phyloP scores from a whole-genome alignment of 2,888 invertebrate genomes.

The Napeogenes inachia region DNA sequence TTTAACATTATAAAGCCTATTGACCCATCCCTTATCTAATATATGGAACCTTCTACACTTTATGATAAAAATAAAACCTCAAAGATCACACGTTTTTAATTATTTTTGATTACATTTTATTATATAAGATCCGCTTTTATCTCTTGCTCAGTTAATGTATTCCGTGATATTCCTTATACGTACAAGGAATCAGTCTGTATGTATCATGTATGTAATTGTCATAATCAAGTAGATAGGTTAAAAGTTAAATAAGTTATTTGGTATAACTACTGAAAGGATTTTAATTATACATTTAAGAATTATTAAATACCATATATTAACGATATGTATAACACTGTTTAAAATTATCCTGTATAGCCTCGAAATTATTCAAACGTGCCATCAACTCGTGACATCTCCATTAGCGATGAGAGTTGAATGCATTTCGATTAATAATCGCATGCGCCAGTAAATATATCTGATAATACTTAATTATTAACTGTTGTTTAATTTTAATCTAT shows the following conservation, averaged over 20 bases:
- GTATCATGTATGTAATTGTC: too few relatives aligned
- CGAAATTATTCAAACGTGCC: constrained; percentile 36
- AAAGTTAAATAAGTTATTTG: too few relatives aligned
- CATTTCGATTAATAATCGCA: constrained; percentile 52
- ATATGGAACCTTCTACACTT: background rate
- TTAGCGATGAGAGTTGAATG: constrained; percentile 47
- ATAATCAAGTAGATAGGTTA: too few relatives aligned
- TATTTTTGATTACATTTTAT: too few relatives aligned
- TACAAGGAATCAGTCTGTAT: too few relatives aligned
- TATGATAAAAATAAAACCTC: background rate
- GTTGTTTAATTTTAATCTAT: constrained; percentile 30
- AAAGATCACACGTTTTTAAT: background rate
- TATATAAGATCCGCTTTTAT: too few relatives aligned
- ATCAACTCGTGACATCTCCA: constrained; percentile 43
- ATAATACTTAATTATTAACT: constrained; percentile 40
- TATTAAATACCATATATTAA: too few relatives aligned
- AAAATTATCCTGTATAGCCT: constrained; percentile 18
- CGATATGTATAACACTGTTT: constrained; percentile 1
- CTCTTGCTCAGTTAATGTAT: too few relatives aligned
- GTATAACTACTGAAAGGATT: too few relatives aligned
- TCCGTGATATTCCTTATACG: too few relatives aligned
- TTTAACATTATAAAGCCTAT: background rate
- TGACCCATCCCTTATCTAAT: background rate
- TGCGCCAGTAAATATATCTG: constrained; percentile 37
- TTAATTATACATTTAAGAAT: too few relatives aligned